Conservation (phyloP, 2,113 vertebrate genomes). For the Oryzias javanicus region DNA sequence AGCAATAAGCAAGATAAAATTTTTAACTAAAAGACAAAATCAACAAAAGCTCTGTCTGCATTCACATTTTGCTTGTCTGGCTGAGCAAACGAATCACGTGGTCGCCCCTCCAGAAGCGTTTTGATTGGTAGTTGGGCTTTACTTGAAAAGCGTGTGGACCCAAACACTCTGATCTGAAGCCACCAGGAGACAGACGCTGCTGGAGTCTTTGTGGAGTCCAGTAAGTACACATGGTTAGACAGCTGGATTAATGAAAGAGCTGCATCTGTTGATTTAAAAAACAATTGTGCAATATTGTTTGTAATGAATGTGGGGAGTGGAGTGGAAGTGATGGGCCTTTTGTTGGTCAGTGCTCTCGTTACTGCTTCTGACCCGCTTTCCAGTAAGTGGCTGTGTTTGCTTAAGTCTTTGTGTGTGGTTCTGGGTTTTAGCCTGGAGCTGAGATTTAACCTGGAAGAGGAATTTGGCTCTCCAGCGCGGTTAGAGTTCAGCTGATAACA, state of each 20-base stretch:
- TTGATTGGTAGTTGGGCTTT: slow-evolving; percentile 37
- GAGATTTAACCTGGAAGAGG: slow-evolving; percentile 46
- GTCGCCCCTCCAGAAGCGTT: not conserved
- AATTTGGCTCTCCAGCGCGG: slow-evolving; percentile 24
- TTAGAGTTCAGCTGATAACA: slow-evolving; percentile 57
- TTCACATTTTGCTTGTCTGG: no score
- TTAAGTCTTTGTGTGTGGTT: slow-evolving; percentile 11
- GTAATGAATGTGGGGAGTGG: slow-evolving; percentile 27
- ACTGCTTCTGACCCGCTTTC: slow-evolving; percentile 54
- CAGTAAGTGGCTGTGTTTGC: slow-evolving; percentile 10
- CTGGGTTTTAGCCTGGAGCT: slow-evolving; percentile 44
- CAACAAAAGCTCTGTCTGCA: no score
- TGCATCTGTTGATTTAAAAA: no score
- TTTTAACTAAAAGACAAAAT: no score
- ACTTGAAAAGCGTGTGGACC: not conserved
- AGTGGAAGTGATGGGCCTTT: slow-evolving; percentile 49
- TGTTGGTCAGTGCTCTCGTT: slow-evolving; percentile 62
- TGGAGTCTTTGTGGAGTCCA: not conserved
- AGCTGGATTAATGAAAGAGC: not conserved
- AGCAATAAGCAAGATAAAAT: no score
- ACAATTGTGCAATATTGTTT: slow-evolving; percentile 3
- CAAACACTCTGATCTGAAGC: not conserved
- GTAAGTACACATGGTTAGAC: not conserved
- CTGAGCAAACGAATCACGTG: no score
- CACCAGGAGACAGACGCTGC: not conserved